Evolutionary conservation across 2,113 vertebrate genomes (phyloP).

Genomic region (Thryonomys swinderianus): DNA sequence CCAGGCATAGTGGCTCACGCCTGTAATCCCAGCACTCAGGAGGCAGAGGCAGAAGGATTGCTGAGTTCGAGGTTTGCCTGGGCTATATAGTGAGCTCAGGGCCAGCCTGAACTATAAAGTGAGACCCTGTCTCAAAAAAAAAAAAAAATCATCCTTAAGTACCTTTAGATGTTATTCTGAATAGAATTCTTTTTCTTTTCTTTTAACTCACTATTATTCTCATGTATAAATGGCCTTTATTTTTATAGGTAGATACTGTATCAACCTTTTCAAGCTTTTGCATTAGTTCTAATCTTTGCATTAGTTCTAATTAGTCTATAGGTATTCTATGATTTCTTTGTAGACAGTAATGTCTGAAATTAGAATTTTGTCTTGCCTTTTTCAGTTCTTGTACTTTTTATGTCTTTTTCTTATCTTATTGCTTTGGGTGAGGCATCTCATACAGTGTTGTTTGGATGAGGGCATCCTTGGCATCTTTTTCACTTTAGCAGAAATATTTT

Average conservation of each 20-base stretch:
- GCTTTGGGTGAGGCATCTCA: not conserved
- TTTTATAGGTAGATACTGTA: not conserved
- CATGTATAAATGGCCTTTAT: not conserved
- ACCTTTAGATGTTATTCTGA: not conserved
- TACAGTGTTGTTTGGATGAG: not conserved
- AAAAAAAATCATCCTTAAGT: not conserved
- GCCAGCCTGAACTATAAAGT: too few relatives aligned
- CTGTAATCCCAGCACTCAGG: too few relatives aligned
- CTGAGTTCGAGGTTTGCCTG: too few relatives aligned
- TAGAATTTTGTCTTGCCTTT: not conserved
- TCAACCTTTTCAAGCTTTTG: not conserved
- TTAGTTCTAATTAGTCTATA: not conserved
- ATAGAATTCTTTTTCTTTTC: not conserved
- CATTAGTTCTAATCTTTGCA: not conserved
- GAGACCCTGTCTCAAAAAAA: too few relatives aligned
- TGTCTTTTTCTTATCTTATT: not conserved
- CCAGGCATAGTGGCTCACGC: too few relatives aligned
- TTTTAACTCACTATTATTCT: not conserved
- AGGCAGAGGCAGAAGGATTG: too few relatives aligned
- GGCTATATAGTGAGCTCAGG: too few relatives aligned
- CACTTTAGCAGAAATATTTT: not conserved
- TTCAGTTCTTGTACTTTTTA: not conserved
- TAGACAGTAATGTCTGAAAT: not conserved
- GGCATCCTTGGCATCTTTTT: not conserved
- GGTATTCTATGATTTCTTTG: not conserved